Conservation (phyloP, 2,888 invertebrate species). For the Sphaeridia pumilis region DNA sequence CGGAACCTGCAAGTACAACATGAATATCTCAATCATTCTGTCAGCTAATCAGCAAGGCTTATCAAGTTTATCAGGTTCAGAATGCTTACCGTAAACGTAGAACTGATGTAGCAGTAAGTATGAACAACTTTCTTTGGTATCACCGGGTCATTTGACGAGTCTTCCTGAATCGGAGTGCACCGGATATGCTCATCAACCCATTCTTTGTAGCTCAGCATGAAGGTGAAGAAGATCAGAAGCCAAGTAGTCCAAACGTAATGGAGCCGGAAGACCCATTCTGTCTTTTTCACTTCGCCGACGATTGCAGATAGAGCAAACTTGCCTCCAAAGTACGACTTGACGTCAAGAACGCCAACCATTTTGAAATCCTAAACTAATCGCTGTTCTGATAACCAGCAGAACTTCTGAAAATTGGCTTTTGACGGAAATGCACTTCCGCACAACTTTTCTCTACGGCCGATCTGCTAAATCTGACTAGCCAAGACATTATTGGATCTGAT, state of each 20-base stretch:
- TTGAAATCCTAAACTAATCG: not conserved
- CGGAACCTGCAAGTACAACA: slow-evolving; percentile 27
- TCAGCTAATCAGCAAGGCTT: no score
- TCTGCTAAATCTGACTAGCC: no score
- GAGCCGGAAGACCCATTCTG: slow-evolving; percentile 32
- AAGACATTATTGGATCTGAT: no score
- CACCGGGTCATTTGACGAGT: slow-evolving; percentile 20
- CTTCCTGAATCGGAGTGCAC: slow-evolving; percentile 28
- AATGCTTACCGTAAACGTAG: slow-evolving; percentile 32
- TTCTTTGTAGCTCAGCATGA: slow-evolving; percentile 27
- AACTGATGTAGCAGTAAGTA: slow-evolving; percentile 30
- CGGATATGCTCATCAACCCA: slow-evolving; percentile 29
- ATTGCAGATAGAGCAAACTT: slow-evolving; percentile 5
- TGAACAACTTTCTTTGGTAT: slow-evolving; percentile 30
- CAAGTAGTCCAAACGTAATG: slow-evolving; percentile 28
- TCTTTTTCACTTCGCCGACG: slow-evolving; percentile 18
- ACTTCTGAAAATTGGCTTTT: no score
- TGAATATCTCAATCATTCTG: not conserved
- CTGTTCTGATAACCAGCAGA: no score
- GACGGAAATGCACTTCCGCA: no score
- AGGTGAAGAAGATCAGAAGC: slow-evolving; percentile 26
- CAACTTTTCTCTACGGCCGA: no score
- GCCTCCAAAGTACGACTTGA: slow-evolving; percentile 5
- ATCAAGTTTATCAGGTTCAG: not conserved
- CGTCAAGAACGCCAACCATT: slow-evolving; percentile 4